Conservation (phyloP, 2,113 vertebrate genomes). For the Dermatemys mawii region DNA sequence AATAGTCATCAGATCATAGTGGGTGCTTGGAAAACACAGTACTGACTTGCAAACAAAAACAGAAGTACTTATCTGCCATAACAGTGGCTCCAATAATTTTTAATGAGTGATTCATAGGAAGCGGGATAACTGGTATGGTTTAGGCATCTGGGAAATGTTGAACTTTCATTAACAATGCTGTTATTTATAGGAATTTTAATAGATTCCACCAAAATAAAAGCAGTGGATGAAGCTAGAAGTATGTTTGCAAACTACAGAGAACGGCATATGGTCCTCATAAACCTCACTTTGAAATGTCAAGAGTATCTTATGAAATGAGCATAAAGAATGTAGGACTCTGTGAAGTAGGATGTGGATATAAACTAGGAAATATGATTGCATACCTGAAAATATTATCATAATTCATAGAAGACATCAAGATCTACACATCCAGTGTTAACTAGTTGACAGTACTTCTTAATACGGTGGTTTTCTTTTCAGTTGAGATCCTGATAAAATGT, state of each 20-base stretch:
- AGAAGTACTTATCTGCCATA: not conserved
- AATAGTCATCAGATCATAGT: not conserved
- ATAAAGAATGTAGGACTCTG: not conserved
- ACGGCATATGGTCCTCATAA: not conserved
- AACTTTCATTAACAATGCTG: not conserved
- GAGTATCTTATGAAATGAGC: not conserved
- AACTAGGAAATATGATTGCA: not conserved
- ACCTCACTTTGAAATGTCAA: not conserved
- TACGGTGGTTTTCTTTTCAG: not conserved
- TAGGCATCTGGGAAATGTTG: not conserved
- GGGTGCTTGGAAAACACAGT: not conserved
- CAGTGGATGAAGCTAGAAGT: not conserved
- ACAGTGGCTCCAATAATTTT: not conserved
- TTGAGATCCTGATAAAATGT: not conserved
- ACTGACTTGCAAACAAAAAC: not conserved
- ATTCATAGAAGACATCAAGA: not conserved
- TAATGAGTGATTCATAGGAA: conserved; percentile 29
- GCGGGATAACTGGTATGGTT: not conserved
- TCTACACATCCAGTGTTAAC: not conserved
- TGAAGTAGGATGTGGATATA: not conserved
- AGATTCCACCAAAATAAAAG: not conserved
- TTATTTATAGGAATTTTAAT: not conserved
- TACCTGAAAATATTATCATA: not conserved
- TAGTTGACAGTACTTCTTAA: not conserved
- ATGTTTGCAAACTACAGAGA: not conserved